Conservation (phyloP, 2,888 invertebrate genomes). For the Drosophila formosana region DNA sequence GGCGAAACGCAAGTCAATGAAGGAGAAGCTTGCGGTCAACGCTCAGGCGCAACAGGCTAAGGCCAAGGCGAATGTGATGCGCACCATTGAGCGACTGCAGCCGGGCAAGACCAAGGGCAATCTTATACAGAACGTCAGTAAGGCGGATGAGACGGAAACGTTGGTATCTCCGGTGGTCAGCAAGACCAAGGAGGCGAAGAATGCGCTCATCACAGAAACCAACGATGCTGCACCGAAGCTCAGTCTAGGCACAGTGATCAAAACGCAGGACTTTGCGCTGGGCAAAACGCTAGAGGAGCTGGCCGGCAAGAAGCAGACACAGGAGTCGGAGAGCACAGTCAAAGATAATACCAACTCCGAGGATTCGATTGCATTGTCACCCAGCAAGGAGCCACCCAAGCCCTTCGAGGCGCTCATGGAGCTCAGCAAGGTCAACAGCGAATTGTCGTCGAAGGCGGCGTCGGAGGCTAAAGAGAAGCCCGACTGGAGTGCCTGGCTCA, state of each 20-base stretch:
- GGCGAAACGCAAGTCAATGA: constrained; percentile 84
- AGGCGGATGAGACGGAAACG: constrained; percentile 88
- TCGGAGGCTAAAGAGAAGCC: constrained; percentile 85
- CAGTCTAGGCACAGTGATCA: constrained; percentile 93
- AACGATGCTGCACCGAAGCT: constrained; percentile 92
- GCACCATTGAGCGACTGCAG: constrained; percentile 93
- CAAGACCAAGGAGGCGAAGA: constrained; percentile 87
- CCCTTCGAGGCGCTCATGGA: constrained; percentile 68
- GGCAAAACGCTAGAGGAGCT: constrained; percentile 87
- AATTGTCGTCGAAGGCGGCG: constrained; percentile 31
- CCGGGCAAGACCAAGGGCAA: constrained; percentile 96
- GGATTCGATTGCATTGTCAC: constrained; percentile 15
- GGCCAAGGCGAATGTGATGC: constrained; percentile 88
- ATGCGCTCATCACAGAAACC: constrained; percentile 87
- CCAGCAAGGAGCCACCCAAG: constrained; percentile 50
- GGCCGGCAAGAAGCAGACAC: constrained; percentile 68
- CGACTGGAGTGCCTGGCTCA: constrained; percentile 96
- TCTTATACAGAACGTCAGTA: constrained; percentile 89
- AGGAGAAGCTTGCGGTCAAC: constrained; percentile 84
- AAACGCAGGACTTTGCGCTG: constrained; percentile 88
- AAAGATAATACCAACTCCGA: constrained; percentile 42
- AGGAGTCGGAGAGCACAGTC: constrained; percentile 48
- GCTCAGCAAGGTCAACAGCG: constrained; percentile 65
- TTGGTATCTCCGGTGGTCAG: constrained; percentile 70
- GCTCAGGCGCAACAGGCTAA: constrained; percentile 86